A percentile compares a stretch with the other conserved stretches of the same genome.
Conservation (phyloP, 2,113 vertebrate species). For the Rhinichthys klamathensis region DNA sequence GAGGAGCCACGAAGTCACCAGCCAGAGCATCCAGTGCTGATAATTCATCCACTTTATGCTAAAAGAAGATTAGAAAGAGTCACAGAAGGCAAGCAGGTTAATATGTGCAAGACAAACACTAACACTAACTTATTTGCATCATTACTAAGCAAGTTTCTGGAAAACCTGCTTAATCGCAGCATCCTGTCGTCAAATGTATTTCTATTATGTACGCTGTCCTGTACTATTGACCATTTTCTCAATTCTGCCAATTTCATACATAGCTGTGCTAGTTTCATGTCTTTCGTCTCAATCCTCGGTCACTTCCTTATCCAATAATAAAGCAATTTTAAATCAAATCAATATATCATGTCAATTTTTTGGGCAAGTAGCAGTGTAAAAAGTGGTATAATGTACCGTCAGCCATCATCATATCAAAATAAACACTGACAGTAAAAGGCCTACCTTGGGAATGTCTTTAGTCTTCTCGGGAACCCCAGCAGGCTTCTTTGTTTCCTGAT, state of each 20-base stretch:
- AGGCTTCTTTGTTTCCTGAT: slow-evolving; percentile 53
- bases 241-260: neutral
- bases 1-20: slow-evolving; percentile 52
- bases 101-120: neutral
- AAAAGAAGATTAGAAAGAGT: neutral
- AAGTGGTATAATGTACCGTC: neutral
- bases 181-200: neutral
- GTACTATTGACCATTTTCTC: neutral
- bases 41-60: slow-evolving; percentile 40
- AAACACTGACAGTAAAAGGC: neutral
- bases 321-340: neutral
- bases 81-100: neutral
- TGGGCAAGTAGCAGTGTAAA: neutral
- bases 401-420: neutral
- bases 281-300: neutral
- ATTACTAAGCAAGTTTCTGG: neutral
- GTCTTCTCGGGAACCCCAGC: slow-evolving; percentile 45
- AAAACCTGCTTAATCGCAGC: neutral
- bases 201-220: neutral
- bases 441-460: slow-evolving; percentile 47
- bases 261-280: too few species aligned
- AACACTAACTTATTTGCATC: neutral
- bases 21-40: slow-evolving; percentile 51
- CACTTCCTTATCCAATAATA: neutral
- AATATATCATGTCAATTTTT: neutral